Conservation (phyloP, 2,888 invertebrate species). For the Parochlus steinenii region DNA sequence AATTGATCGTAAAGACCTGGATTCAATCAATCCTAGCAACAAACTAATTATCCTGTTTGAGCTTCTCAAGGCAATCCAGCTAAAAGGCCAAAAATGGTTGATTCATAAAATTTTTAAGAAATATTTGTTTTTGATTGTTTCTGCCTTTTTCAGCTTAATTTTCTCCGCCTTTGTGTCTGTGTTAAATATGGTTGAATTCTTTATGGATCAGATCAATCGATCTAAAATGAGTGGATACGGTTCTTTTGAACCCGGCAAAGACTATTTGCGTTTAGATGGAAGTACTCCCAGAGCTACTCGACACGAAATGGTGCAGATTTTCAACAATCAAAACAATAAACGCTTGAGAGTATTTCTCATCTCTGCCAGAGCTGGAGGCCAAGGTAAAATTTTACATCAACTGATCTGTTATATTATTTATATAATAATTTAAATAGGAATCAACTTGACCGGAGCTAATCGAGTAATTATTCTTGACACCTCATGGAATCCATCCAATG, state of each 20-base stretch:
- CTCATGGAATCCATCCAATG: constrained; percentile 85
- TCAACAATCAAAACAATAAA: constrained; percentile 38
- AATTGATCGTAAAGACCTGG: constrained; percentile 42
- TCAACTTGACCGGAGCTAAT: constrained; percentile 80
- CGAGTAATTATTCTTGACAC: constrained; percentile 81
- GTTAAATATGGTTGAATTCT: constrained; percentile 63
- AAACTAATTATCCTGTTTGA: constrained; percentile 60
- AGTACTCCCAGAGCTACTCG: constrained; percentile 47
- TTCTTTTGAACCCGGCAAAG: constrained; percentile 34
- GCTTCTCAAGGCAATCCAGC: constrained; percentile 62
- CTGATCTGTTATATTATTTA: no score
- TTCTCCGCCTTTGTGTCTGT: constrained; percentile 65
- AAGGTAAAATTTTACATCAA: no score
- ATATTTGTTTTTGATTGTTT: constrained; percentile 13
- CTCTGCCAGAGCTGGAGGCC: constrained; percentile 73
- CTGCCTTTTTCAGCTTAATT: constrained; percentile 35
- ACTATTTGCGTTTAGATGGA: constrained; percentile 71
- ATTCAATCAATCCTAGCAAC: constrained; percentile 48
- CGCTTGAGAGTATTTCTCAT: constrained; percentile 31
- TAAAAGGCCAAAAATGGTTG: constrained; percentile 71
- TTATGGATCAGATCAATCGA: constrained; percentile 41
- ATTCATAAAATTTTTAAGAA: no score
- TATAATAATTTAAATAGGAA: no score
- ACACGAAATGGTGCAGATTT: constrained; percentile 40
- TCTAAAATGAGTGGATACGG: constrained; percentile 11